Evolutionary conservation across 2,113 vertebrate genomes (phyloP).

Genomic region (Stercorarius parasiticus): DNA sequence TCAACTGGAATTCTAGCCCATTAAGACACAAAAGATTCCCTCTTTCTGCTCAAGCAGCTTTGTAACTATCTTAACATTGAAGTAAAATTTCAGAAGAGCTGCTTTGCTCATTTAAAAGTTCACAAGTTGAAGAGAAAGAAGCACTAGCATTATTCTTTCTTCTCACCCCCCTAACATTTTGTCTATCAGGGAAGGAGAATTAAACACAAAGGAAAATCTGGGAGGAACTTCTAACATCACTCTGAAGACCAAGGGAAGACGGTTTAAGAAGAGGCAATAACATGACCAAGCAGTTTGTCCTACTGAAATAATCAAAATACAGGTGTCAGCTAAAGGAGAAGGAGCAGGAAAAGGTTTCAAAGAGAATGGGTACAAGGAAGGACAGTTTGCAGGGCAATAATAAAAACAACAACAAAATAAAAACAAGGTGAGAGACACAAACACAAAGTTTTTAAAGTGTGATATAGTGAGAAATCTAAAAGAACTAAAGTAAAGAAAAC

Average conservation of each 20-base stretch:
- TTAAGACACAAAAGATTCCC: background rate
- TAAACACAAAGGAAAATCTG: background rate
- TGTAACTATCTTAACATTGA: background rate
- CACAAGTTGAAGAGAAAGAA: background rate
- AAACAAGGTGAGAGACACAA: background rate
- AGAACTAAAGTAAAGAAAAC: background rate
- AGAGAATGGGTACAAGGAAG: background rate
- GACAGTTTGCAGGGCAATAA: background rate
- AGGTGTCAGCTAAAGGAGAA: background rate
- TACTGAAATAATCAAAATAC: background rate
- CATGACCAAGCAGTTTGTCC: fast-evolving
- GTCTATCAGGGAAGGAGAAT: background rate
- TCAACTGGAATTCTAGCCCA: background rate
- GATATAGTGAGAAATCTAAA: background rate
- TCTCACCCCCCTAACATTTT: background rate
- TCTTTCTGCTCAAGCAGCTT: background rate
- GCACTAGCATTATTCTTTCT: background rate
- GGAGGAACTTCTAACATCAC: background rate
- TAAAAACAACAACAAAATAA: background rate
- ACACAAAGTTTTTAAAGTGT: background rate
- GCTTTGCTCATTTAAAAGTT: background rate
- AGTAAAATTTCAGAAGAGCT: background rate
- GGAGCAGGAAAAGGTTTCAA: background rate
- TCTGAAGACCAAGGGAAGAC: background rate
- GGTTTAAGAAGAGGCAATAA: background rate